phyloP scores from a whole-genome alignment of 2,797 vertebrate genomes.

The Myiotriccus ornatus region DNA sequence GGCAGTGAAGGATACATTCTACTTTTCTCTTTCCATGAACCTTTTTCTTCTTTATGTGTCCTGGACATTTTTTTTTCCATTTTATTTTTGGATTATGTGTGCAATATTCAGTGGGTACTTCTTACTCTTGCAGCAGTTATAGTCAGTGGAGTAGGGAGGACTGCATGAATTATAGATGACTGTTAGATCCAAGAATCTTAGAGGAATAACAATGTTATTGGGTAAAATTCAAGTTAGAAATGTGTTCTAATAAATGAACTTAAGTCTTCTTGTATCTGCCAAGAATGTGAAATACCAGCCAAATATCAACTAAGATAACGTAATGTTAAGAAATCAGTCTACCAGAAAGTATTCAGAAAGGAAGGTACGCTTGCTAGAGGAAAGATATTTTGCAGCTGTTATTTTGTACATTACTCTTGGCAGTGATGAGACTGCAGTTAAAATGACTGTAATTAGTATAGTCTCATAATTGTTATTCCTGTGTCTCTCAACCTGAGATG shows the following conservation, averaged over 20 bases:
- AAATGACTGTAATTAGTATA: background rate
- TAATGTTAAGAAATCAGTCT: background rate
- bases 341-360: background rate
- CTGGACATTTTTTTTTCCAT: background rate
- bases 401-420: background rate
- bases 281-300: background rate
- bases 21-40: background rate
- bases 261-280: background rate
- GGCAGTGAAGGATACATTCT: background rate
- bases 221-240: constrained; percentile 21
- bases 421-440: background rate
- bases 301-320: background rate
- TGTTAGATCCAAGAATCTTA: background rate
- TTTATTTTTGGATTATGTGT: background rate
- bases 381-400: background rate
- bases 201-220: background rate
- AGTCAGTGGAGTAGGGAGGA: background rate
- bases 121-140: background rate
- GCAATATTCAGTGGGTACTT: background rate
- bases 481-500: background rate
- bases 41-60: background rate
- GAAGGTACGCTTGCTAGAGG: background rate
- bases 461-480: background rate
- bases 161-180: background rate
- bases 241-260: background rate